Evolutionary conservation across 2,797 vertebrate genomes (phyloP), one percentile per base, ranked within the genome.

Genomic region (Centropyge bicolor): DNA sequence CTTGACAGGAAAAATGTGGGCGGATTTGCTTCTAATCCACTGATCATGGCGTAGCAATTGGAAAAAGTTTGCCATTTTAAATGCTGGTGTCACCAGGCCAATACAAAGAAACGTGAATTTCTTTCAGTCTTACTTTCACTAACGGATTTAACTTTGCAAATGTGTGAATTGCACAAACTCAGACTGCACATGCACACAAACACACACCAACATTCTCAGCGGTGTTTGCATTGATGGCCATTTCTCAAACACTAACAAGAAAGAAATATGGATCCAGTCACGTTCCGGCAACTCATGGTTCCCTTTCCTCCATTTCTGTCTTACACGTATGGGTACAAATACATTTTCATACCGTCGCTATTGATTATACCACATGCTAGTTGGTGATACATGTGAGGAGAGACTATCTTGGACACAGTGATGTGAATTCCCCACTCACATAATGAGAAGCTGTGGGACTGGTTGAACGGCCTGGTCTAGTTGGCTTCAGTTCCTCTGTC

Each of bases 401-500:
- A 84, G 73, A 85, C 81, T 78, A 80, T 78, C 69, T 76, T 45
- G 17, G 27, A 36, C 72, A 45, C 62, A 16, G n/a, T 70, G 68
- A 67, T 81, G 74, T 78, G 85, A 85, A 78, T 80, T 86, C 78
- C 69, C 79, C 54, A 41, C 82, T 79, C 56, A 13, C 69, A 61
- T 88, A 89, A 89, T 80, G 82, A 89, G 90, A 87, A 86, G 86
- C 91, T 54, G 31, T 80, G 84, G 88, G 90, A 90, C 80, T 48
- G 51, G 64, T 72, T 79, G 81, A 76, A 81, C 36, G 74, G 55
- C 59, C 65, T 45, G 56, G 67, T 71, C 46, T 71, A 71, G 83
- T 74, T 87, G 79, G 79, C 77, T 84, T 86, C 70, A 78, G 66
- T 73, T 83, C 74, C 72, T 83, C 75, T 76, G 76, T 91, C 84